Conservation (phyloP, 1,140 invertebrate genomes). For the Drosophila subobscura region DNA sequence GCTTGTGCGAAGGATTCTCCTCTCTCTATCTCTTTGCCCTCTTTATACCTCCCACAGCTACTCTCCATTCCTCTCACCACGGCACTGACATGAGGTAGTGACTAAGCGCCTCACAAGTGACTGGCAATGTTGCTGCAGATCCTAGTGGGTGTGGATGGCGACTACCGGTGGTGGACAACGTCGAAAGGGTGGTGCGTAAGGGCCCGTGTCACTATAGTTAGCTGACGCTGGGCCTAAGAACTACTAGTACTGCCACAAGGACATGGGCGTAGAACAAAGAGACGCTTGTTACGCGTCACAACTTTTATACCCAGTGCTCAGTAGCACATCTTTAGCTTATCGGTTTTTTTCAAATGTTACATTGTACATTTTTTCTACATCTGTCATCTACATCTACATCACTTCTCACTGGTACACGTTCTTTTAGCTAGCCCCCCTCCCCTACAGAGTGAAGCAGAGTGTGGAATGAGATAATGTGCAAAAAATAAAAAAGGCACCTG, state of each 20-base stretch:
- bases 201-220: slow-evolving; percentile 54
- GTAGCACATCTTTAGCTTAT: too few species aligned
- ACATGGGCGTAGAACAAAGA: slow-evolving; percentile 1
- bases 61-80: slow-evolving; percentile 4
- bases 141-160: too few species aligned
- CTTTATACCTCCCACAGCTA: slow-evolving; percentile 4
- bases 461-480: too few species aligned
- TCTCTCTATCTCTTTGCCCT: not conserved
- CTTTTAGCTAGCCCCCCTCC: too few species aligned
- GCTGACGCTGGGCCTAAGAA: slow-evolving; percentile 52
- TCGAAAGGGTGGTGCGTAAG: not conserved
- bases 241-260: slow-evolving; percentile 23
- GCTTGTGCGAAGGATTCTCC: slow-evolving; percentile 32
- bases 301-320: not conserved
- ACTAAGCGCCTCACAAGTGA: slow-evolving; percentile 44
- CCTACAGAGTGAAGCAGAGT: too few species aligned
- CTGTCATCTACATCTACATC: too few species aligned
- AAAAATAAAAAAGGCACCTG: too few species aligned
- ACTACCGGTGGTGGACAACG: not conserved
- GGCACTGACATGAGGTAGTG: slow-evolving; percentile 37
- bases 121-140: not conserved
- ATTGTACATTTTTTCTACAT: too few species aligned
- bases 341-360: too few species aligned
- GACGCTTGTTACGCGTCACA: too few species aligned
- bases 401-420: too few species aligned